Percentiles rank a stretch among this genome's conserved stretches.
Conservation (phyloP, 2,888 invertebrate species). For the Limnephilus rhombicus region DNA sequence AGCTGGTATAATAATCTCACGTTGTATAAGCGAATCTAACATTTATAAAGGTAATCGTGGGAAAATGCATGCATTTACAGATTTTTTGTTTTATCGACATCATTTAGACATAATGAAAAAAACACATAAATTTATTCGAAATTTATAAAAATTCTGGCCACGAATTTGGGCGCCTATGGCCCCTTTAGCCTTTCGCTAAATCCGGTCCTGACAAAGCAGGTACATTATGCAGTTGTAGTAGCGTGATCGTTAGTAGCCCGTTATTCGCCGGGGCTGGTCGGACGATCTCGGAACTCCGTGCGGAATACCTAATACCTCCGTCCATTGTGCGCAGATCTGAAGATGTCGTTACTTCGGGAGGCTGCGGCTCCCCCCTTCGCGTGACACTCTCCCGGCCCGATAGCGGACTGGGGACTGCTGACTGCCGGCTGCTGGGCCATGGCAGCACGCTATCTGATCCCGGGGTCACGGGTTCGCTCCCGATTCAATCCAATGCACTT, state of each 20-base stretch:
- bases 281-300: constrained; percentile 25
- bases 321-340: constrained; percentile 24
- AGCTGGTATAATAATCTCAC: no score
- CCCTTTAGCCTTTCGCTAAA: background rate
- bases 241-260: constrained; percentile 17
- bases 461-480: constrained; percentile 28
- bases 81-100: no score
- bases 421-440: background rate
- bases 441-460: background rate
- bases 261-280: constrained; percentile 19
- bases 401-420: background rate
- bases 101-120: no score
- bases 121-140: no score
- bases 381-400: background rate
- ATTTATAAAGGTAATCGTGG: no score
- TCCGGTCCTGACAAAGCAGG: background rate
- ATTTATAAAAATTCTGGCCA: background rate
- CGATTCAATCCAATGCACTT: background rate
- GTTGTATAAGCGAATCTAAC: no score
- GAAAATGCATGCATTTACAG: no score
- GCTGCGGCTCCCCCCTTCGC: background rate
- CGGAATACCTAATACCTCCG: constrained; percentile 30
- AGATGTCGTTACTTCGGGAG: constrained; percentile 4
- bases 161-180: background rate
- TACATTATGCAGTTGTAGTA: background rate